Evolutionary conservation across 2,113 vertebrate genomes (phyloP), one percentile per base, ranked within the genome.

Genomic region (Chloropsis hardwickii): DNA sequence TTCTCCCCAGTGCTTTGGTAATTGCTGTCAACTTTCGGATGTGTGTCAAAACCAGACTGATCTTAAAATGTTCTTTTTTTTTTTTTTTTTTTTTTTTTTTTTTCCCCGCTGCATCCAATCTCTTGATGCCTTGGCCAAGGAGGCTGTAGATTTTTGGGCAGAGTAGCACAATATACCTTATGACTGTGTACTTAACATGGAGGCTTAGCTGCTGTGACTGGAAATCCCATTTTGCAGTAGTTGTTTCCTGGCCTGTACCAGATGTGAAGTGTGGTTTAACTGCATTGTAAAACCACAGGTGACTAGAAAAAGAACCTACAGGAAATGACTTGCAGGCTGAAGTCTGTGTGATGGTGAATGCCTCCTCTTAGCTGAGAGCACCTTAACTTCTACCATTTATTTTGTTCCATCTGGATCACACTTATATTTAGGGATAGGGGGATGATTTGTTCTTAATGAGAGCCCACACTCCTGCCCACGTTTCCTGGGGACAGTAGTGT

Each of bases 211-310:
- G 48, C 64, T 92, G 25, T 25, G 61, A 50, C 90, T 86, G 88
- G 83, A 90, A 92, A 93, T 95, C n/a, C 48, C n/a, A 48, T 95
- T 94, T 74, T 88, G 44, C 60, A 56, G 82, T 61, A 23, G 42
- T 81, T 53, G 20, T 84, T 96, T 92, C 58, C 74, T 92, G 72
- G 93, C 94, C 90, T 89, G 93, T 86, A 81, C 61, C 72, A 92
- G 91, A 95, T 76, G 37, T 80, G 83, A 82, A 93, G 66, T 54
- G 85, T 89, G 85, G 86, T 97, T 92, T 94, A 97, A 96, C 95
- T 84, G 92, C n/a, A 37, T 96, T 97, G 66, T 80, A 87, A 97
- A 97, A 97, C 97, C 97, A 19, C 97, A 97, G 95, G 97, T 97
- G 93, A 96, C 82, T 96, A 87, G 90, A 93, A 96, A 93, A 95